Percentiles rank a stretch among this genome's conserved stretches.
Evolutionary conservation across 37 sponge, comb jelly and placozoan genomes (phyloP).

Genomic region (Geodia barretti): DNA sequence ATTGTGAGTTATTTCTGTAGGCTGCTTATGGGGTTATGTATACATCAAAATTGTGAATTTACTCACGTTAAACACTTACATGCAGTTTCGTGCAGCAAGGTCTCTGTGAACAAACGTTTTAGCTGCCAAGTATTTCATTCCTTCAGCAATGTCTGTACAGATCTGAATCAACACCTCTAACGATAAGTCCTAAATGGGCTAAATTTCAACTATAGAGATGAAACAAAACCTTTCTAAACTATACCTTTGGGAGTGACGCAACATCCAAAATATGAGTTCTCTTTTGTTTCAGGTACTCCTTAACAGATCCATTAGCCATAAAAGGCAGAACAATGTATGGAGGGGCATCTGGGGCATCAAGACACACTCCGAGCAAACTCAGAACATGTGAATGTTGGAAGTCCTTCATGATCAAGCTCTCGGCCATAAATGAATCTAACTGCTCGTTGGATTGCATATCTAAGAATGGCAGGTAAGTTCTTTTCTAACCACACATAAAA

Average conservation of each 20-base stretch:
- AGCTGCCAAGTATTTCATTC: conserved; percentile 11
- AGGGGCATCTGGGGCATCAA: conserved; percentile 23
- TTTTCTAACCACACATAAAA: too few relatives aligned
- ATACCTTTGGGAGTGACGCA: conserved; percentile 24
- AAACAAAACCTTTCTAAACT: too few relatives aligned
- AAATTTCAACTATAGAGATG: too few relatives aligned
- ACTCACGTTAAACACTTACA: too few relatives aligned
- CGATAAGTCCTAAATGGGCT: neutral
- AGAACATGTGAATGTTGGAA: conserved; percentile 24
- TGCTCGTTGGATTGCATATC: conserved; percentile 7
- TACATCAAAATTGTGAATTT: too few relatives aligned
- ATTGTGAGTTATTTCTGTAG: too few relatives aligned
- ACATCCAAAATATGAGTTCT: conserved; percentile 4
- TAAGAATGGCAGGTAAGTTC: too few relatives aligned
- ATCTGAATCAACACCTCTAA: neutral
- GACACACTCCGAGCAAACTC: conserved; percentile 16
- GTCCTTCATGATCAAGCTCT: conserved; percentile 25
- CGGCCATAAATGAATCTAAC: conserved; percentile 9
- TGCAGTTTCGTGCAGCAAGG: conserved; percentile 8
- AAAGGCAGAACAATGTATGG: conserved; percentile 19
- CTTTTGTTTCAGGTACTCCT: conserved; percentile 19
- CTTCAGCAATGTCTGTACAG: conserved; percentile 7
- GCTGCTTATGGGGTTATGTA: too few relatives aligned
- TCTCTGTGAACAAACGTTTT: conserved; percentile 12
- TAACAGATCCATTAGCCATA: conserved; percentile 21